Conservation (phyloP, 1,140 invertebrate genomes). For the Platyscapa corneri region DNA sequence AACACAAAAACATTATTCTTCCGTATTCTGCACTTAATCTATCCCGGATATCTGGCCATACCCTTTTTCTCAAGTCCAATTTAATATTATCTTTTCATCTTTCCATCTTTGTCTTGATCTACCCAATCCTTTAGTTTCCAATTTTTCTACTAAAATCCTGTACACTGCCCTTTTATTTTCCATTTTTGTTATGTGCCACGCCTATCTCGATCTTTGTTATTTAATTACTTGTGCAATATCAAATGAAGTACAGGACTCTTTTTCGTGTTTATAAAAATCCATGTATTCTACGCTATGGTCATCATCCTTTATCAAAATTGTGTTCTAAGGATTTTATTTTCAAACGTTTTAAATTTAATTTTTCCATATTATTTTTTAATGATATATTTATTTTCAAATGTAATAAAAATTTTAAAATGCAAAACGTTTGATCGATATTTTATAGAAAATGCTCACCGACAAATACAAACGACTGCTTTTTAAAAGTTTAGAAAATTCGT, state of each 20-base stretch:
- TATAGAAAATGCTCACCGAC: background rate
- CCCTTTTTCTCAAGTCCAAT: background rate
- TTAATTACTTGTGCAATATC: background rate
- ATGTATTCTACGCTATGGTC: background rate
- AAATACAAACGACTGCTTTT: too few relatives aligned
- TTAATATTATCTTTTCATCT: constrained; percentile 24
- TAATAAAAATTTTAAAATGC: background rate
- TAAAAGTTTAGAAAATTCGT: too few relatives aligned
- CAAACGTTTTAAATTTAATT: background rate
- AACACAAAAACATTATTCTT: background rate
- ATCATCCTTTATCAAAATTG: background rate
- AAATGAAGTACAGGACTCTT: background rate
- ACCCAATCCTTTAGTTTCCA: background rate
- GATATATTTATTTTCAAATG: background rate
- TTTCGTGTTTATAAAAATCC: background rate
- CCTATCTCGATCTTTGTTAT: background rate
- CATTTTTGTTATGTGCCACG: background rate
- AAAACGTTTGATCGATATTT: background rate
- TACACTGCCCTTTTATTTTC: background rate
- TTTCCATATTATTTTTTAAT: background rate
- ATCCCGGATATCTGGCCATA: background rate
- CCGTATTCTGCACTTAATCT: background rate
- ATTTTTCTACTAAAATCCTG: background rate
- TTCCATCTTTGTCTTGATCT: constrained; percentile 14
- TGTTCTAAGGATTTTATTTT: background rate